Evolutionary conservation across 2,797 vertebrate genomes (phyloP).

Genomic region (Gymnothorax reevesii): DNA sequence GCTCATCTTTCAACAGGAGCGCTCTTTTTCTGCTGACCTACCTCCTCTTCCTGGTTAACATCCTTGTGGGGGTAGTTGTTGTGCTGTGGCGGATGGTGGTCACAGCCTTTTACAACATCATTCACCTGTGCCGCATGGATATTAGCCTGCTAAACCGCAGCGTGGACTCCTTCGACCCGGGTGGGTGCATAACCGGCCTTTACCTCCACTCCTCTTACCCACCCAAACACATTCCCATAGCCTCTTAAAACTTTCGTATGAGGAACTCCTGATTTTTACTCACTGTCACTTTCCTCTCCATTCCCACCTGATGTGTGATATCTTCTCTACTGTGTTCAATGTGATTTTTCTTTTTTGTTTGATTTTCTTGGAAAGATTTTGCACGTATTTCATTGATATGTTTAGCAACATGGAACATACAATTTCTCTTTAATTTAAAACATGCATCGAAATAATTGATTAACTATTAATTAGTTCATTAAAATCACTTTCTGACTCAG

Average conservation of each 20-base stretch:
- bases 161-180: conserved; percentile 85
- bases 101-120: conserved; percentile 84
- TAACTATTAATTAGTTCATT: too few species aligned
- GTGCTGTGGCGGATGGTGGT: conserved; percentile 81
- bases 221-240: background rate
- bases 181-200: conserved; percentile 58
- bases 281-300: background rate
- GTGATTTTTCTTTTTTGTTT: background rate
- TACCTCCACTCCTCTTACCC: background rate
- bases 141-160: conserved; percentile 84
- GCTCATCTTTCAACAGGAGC: conserved; percentile 63
- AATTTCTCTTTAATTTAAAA: too few species aligned
- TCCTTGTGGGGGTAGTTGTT: conserved; percentile 79
- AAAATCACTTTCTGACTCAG: too few species aligned
- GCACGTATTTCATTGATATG: background rate
- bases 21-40: conserved; percentile 81
- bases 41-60: conserved; percentile 85
- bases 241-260: background rate
- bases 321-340: background rate
- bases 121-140: conserved; percentile 88
- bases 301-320: background rate
- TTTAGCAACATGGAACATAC: background rate
- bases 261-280: background rate
- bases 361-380: background rate
- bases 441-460: too few species aligned